A percentile compares a stretch with the other conserved stretches of the same genome.
phyloP scores from a whole-genome alignment of 2,888 invertebrate species.

The Hecatera dysodea region DNA sequence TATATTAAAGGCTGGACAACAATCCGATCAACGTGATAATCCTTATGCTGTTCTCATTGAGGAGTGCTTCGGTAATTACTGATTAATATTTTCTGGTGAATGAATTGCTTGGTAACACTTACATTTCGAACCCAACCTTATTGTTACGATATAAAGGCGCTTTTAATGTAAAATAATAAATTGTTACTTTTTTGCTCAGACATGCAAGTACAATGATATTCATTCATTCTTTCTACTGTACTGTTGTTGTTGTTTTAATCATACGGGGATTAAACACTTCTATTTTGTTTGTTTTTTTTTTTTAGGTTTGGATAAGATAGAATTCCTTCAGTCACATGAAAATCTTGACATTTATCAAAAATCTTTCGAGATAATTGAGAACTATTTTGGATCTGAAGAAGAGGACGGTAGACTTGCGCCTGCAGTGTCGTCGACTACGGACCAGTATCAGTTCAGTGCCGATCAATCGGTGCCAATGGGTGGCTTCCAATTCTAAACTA shows the following conservation, averaged over 20 bases:
- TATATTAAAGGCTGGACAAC: slow-evolving; percentile 97
- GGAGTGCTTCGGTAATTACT: slow-evolving; percentile 96
- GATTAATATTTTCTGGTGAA: neutral
- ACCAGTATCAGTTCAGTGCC: slow-evolving; percentile 94
- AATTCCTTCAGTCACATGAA: slow-evolving; percentile 99
- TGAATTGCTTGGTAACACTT: neutral
- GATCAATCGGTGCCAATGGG: slow-evolving; percentile 94
- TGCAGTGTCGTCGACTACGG: slow-evolving; percentile 93
- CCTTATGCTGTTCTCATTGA: slow-evolving; percentile 97
- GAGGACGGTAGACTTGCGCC: slow-evolving; percentile 96
- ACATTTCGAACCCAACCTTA: neutral
- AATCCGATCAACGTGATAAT: slow-evolving; percentile 95
- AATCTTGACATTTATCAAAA: slow-evolving; percentile 99
- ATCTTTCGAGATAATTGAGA: slow-evolving; percentile 99
- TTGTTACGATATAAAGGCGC: neutral
- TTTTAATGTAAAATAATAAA: neutral
- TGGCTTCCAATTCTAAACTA: slow-evolving; percentile 94
- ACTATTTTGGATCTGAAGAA: slow-evolving; percentile 98
- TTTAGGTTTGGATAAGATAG: slow-evolving; percentile 98
- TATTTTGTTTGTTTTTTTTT: slow-evolving; percentile 69
- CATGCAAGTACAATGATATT: neutral
- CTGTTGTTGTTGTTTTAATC: too few species aligned
- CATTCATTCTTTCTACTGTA: too few species aligned
- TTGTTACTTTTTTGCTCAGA: neutral
- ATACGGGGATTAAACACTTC: too few species aligned